Percentiles rank a stretch among this genome's conserved stretches.
Evolutionary conservation across 2,113 vertebrate genomes (phyloP).

Genomic region (Poecile atricapillus): DNA sequence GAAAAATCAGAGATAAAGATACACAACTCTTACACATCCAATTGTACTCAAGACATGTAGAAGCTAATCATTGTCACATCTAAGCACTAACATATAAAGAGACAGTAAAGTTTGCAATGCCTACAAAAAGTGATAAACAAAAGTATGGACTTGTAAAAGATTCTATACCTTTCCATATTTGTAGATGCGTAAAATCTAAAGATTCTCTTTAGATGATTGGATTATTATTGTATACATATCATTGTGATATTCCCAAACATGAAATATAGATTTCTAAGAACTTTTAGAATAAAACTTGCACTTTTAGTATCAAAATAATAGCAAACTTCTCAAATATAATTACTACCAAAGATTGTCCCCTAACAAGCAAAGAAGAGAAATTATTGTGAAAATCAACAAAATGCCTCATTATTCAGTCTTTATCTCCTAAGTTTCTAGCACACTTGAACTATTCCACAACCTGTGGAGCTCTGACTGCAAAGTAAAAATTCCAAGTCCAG

Average conservation of each 20-base stretch:
- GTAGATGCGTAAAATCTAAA: not conserved
- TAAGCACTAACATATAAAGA: not conserved
- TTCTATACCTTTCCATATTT: not conserved
- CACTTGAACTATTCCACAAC: not conserved
- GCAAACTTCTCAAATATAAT: not conserved
- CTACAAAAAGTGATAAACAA: not conserved
- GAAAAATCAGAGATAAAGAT: not conserved
- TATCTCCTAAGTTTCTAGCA: not conserved
- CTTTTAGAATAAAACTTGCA: not conserved
- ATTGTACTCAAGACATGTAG: not conserved
- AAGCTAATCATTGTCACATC: not conserved
- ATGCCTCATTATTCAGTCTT: not conserved
- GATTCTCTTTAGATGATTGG: not conserved
- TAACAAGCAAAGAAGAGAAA: not conserved
- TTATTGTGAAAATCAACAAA: not conserved
- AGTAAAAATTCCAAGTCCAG: not conserved
- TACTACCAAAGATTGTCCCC: not conserved
- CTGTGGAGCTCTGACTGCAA: not conserved
- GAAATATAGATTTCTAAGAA: not conserved
- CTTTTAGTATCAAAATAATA: not conserved
- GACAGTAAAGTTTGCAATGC: not conserved
- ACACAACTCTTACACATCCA: not conserved
- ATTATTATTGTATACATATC: not conserved
- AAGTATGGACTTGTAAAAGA: not conserved
- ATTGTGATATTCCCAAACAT: not conserved